These are phyloP conservation scores for Elephantulus edwardii DNA, from an alignment of 2,113 vertebrate species.

Conservation along the genomic window DNA sequence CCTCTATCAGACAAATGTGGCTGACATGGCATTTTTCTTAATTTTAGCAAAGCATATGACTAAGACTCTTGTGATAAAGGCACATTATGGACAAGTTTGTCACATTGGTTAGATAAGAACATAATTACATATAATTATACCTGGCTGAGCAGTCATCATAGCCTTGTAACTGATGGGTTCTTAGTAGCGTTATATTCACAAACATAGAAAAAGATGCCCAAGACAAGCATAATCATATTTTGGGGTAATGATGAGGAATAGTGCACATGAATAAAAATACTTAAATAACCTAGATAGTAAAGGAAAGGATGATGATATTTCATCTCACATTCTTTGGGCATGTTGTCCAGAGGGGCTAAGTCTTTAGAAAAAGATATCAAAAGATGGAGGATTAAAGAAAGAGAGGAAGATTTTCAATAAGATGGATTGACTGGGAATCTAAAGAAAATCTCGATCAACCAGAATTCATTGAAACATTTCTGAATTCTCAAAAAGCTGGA, in stretches of 20 bases:
- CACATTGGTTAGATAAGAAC: constrained; percentile 38
- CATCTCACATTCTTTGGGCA: too few relatives aligned
- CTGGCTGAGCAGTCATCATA: neutral
- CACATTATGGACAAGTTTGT: constrained; percentile 30
- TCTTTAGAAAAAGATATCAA: too few relatives aligned
- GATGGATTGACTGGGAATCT: too few relatives aligned
- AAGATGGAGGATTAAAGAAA: too few relatives aligned
- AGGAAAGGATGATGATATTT: too few relatives aligned
- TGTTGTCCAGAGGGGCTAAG: too few relatives aligned
- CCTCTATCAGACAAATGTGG: neutral
- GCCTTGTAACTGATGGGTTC: neutral
- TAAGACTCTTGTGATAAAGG: neutral
- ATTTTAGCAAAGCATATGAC: neutral
- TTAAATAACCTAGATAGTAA: too few relatives aligned
- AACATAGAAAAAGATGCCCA: neutral
- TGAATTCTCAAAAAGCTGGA: too few relatives aligned
- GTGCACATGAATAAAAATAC: neutral
- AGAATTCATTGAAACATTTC: too few relatives aligned
- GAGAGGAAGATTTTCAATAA: too few relatives aligned
- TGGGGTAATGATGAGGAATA: neutral
- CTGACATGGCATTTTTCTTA: neutral
- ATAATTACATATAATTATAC: constrained; percentile 56
- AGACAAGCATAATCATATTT: neutral
- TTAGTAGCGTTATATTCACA: neutral
- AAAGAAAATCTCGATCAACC: too few relatives aligned